Conservation (phyloP, 2,888 invertebrate genomes). For the Yponomeuta cagnagella region DNA sequence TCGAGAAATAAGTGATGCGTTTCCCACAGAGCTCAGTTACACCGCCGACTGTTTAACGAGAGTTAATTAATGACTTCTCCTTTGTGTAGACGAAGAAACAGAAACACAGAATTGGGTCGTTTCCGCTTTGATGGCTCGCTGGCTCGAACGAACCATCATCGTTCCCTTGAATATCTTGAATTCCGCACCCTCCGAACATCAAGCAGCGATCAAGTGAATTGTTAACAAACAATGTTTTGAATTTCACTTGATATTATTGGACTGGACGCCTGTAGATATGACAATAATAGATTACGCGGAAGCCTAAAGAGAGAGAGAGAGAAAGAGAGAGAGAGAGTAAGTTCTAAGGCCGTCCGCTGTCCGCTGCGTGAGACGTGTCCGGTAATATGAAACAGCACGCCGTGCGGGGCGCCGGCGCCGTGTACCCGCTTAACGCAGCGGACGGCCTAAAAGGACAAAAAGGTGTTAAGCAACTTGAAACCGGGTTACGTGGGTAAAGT, state of each 20-base stretch:
- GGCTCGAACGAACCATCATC: background rate
- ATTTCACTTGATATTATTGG: background rate
- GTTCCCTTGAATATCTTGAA: background rate
- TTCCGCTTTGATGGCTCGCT: background rate
- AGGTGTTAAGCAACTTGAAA: too few species aligned
- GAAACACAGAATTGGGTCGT: background rate
- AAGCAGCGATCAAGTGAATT: background rate
- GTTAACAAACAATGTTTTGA: background rate
- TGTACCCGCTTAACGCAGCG: too few species aligned
- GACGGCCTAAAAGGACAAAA: too few species aligned
- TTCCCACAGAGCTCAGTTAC: background rate
- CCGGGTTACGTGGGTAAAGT: too few species aligned
- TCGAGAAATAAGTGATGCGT: conserved; percentile 1
- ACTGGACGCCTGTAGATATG: background rate
- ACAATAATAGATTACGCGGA: too few species aligned
- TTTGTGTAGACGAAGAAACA: background rate
- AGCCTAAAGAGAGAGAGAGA: too few species aligned
- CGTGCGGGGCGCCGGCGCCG: too few species aligned
- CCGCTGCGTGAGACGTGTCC: too few species aligned
- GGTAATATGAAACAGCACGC: too few species aligned
- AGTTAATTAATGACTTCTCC: background rate
- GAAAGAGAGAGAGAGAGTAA: too few species aligned
- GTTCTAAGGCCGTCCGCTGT: too few species aligned
- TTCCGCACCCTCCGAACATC: background rate
- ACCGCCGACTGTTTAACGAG: background rate